These are phyloP conservation scores for Malurus alboscapulatus DNA, from an alignment of 2,113 vertebrate genomes.

Conservation along the genomic window DNA sequence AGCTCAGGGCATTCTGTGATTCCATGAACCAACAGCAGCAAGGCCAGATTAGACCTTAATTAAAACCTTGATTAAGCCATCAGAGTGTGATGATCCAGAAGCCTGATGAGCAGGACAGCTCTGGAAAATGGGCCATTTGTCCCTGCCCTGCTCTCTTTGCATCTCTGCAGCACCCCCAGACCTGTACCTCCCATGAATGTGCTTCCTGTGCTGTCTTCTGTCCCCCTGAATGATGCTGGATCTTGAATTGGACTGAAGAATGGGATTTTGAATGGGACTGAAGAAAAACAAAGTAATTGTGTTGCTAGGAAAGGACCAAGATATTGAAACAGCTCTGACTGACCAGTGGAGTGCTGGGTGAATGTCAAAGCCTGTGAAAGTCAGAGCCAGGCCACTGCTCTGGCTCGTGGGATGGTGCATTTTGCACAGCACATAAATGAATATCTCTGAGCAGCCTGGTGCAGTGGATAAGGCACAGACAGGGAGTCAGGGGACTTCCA, in stretches of 20 bases:
- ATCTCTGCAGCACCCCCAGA: not conserved
- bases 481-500: not conserved
- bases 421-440: not conserved
- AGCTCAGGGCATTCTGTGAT: not conserved
- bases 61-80: not conserved
- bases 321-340: not conserved
- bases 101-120: not conserved
- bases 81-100: not conserved
- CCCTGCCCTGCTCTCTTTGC: not conserved
- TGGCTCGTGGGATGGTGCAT: not conserved
- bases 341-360: not conserved
- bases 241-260: not conserved
- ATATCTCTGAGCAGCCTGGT: not conserved
- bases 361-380: not conserved
- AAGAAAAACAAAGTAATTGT: not conserved
- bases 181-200: accelerated
- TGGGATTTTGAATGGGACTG: not conserved
- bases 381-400: not conserved
- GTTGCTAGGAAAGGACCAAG: not conserved
- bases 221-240: not conserved
- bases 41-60: not conserved
- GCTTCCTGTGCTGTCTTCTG: accelerated
- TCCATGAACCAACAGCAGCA: not conserved
- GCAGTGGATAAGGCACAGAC: not conserved
- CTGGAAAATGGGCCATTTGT: not conserved